phyloP scores from a whole-genome alignment of 2,797 vertebrate genomes.

The Acanthurus lineatus region DNA sequence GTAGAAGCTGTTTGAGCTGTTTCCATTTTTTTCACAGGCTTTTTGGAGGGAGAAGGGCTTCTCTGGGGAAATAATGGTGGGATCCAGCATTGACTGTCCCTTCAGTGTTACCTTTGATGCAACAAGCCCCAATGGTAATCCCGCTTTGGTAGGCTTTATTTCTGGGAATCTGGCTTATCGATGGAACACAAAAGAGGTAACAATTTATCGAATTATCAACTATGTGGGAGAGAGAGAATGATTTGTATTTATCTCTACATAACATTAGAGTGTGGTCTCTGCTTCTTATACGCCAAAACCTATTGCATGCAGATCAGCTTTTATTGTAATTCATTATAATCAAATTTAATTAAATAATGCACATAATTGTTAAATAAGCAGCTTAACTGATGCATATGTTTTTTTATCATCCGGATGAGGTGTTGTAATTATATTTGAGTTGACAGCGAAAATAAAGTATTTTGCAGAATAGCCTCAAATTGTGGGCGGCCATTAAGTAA shows the following conservation, averaged over 20 bases:
- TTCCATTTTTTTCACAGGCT: constrained; percentile 66
- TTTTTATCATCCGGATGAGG: background rate
- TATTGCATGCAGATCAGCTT: background rate
- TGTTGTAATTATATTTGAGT: background rate
- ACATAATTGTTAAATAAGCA: background rate
- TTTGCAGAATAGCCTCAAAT: background rate
- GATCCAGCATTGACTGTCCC: constrained; percentile 71
- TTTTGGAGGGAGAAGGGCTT: constrained; percentile 85
- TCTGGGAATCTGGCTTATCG: constrained; percentile 70
- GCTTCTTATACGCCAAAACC: no score
- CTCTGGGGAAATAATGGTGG: constrained; percentile 82
- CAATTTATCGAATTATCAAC: background rate
- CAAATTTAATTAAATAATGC: background rate
- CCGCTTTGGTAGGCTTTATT: constrained; percentile 85
- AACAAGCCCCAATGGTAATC: constrained; percentile 77
- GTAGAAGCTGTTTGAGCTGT: background rate
- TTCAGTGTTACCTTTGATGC: constrained; percentile 84
- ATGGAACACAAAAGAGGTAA: constrained; percentile 82
- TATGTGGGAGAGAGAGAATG: no score
- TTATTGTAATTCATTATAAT: background rate
- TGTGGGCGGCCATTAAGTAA: background rate
- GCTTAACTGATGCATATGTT: background rate
- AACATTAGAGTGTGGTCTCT: no score
- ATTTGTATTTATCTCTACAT: no score
- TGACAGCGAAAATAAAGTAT: background rate